phyloP scores from a whole-genome alignment of 2,888 invertebrate genomes.

The Habroteleia sp. region DNA sequence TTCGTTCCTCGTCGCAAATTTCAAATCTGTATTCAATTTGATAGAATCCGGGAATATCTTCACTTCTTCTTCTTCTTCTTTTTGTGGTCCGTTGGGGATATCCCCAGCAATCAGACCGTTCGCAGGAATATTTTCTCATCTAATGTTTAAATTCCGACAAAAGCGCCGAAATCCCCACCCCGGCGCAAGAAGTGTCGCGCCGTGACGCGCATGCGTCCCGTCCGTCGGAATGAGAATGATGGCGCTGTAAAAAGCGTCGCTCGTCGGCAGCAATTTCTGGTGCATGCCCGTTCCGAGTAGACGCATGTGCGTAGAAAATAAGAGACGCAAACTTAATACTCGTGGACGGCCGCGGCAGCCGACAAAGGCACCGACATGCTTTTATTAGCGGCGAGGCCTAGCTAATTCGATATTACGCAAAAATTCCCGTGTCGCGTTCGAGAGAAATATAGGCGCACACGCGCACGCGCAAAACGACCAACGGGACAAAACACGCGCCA shows the following conservation, averaged over 20 bases:
- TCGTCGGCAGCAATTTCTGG: slow-evolving; percentile 73
- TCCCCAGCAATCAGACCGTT: too few species aligned
- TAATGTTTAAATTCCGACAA: slow-evolving; percentile 9
- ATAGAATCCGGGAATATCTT: too few species aligned
- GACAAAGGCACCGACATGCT: slow-evolving; percentile 67
- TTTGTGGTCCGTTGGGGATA: too few species aligned
- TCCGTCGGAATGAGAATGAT: slow-evolving; percentile 74
- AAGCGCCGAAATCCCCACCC: slow-evolving; percentile 49
- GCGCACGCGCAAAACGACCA: slow-evolving; percentile 33
- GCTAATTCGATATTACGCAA: slow-evolving; percentile 79
- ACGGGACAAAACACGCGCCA: slow-evolving; percentile 18
- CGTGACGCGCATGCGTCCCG: slow-evolving; percentile 48
- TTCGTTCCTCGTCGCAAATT: too few species aligned
- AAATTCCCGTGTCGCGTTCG: slow-evolving; percentile 78
- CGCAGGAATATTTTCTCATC: slow-evolving; percentile 3
- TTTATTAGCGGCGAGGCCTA: slow-evolving; percentile 77
- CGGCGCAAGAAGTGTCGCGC: slow-evolving; percentile 61
- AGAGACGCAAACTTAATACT: slow-evolving; percentile 53
- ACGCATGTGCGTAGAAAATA: slow-evolving; percentile 63
- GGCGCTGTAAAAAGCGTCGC: slow-evolving; percentile 71
- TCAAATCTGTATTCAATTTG: too few species aligned
- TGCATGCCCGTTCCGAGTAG: slow-evolving; percentile 70
- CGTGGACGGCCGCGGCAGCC: slow-evolving; percentile 44
- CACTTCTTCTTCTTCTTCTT: too few species aligned
- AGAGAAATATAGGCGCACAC: slow-evolving; percentile 43